These are phyloP conservation scores for Triops longicaudatus DNA, from an alignment of 1,140 invertebrate species.

Conservation along the genomic window DNA sequence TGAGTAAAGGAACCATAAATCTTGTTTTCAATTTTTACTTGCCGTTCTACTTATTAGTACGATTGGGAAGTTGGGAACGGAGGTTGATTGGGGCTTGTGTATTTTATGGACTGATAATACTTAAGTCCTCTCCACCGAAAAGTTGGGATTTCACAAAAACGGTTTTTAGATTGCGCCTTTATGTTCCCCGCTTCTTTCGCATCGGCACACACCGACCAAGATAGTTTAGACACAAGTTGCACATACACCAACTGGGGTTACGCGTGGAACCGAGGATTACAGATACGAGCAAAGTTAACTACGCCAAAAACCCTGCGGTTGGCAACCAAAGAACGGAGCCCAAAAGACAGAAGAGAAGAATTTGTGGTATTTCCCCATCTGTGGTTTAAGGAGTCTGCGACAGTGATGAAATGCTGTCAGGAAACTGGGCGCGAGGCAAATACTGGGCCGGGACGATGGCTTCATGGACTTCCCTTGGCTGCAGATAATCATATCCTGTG, in stretches of 20 bases:
- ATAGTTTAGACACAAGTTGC: no score
- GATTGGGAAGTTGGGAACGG: not conserved
- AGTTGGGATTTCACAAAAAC: not conserved
- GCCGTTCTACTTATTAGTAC: conserved; percentile 1
- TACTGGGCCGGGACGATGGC: not conserved
- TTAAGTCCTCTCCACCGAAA: not conserved
- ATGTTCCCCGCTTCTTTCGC: not conserved
- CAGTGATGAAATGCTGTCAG: not conserved
- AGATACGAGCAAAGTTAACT: not conserved
- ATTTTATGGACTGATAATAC: conserved; percentile 1
- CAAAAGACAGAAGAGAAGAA: not conserved
- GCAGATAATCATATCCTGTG: conserved; percentile 6
- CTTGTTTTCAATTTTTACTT: not conserved
- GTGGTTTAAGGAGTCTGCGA: not conserved
- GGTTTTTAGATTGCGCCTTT: not conserved
- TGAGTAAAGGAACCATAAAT: not conserved
- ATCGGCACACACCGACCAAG: no score
- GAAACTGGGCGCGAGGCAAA: not conserved
- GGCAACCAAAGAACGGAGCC: not conserved
- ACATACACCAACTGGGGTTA: not conserved
- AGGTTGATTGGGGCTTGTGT: not conserved
- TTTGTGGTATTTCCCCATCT: not conserved
- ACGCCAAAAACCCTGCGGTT: not conserved
- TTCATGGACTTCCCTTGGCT: not conserved
- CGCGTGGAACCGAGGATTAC: not conserved